Conservation (phyloP, 2,888 invertebrate genomes). For the Thymelicus acteon region DNA sequence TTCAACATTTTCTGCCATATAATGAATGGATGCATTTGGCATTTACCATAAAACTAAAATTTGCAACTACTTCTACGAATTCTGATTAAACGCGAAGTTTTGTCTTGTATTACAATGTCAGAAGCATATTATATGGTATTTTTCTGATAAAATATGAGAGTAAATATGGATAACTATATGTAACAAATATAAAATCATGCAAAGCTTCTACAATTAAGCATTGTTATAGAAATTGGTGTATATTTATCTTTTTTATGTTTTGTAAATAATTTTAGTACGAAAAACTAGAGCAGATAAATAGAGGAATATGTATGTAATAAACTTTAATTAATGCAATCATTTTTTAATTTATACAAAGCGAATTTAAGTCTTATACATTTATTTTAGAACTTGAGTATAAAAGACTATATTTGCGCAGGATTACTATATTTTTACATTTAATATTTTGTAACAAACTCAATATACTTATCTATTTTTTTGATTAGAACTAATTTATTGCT, state of each 20-base stretch:
- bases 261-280: neutral
- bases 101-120: neutral
- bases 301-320: neutral
- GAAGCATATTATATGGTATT: neutral
- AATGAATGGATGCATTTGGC: neutral
- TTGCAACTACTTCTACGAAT: too few species aligned
- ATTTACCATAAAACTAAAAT: too few species aligned
- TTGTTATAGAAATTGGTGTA: neutral
- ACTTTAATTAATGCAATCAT: constrained; percentile 5
- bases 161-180: neutral
- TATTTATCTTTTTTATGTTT: neutral
- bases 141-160: constrained; percentile 5
- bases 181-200: constrained; percentile 4
- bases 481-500: neutral
- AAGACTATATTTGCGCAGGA: too few species aligned
- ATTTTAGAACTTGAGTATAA: too few species aligned
- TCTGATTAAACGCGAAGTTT: neutral
- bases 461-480: neutral
- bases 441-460: too few species aligned
- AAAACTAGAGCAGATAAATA: constrained; percentile 1
- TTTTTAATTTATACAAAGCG: neutral
- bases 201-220: constrained; percentile 5
- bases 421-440: neutral
- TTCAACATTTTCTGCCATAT: neutral
- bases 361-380: neutral